phyloP scores from a whole-genome alignment of 2,888 invertebrate genomes.

The Lepidochrysops patricia region DNA sequence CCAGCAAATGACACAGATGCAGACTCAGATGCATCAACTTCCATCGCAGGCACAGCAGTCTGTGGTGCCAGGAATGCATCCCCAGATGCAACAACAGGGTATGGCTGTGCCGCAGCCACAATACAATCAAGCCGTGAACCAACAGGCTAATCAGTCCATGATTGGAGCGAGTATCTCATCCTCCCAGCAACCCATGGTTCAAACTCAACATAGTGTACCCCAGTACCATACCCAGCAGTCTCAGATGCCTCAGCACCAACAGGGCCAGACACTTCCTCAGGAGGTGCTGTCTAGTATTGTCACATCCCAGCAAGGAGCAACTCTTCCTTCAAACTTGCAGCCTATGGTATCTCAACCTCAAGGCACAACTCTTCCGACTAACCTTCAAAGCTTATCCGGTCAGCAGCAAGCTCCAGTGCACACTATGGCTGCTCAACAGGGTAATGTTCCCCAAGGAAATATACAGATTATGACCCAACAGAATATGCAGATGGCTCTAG shows the following conservation, averaged over 20 bases:
- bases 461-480: constrained; percentile 74
- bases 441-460: constrained; percentile 73
- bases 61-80: constrained; percentile 67
- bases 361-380: constrained; percentile 76
- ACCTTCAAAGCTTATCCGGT: constrained; percentile 67
- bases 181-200: constrained; percentile 66
- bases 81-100: constrained; percentile 65
- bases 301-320: constrained; percentile 66
- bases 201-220: constrained; percentile 64
- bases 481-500: constrained; percentile 72
- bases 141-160: constrained; percentile 63
- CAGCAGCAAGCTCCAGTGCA: constrained; percentile 67
- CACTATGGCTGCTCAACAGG: constrained; percentile 65
- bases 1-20: constrained; percentile 70
- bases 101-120: constrained; percentile 69
- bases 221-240: constrained; percentile 68
- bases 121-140: constrained; percentile 67
- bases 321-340: constrained; percentile 61
- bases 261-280: constrained; percentile 65
- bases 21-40: constrained; percentile 67
- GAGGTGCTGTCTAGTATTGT: constrained; percentile 68
- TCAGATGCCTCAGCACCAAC: constrained; percentile 66
- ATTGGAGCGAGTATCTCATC: constrained; percentile 62
- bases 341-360: constrained; percentile 66
- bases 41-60: constrained; percentile 68